Evolutionary conservation across 1,140 invertebrate genomes (phyloP).

Genomic region (Drosophila oshimai): DNA sequence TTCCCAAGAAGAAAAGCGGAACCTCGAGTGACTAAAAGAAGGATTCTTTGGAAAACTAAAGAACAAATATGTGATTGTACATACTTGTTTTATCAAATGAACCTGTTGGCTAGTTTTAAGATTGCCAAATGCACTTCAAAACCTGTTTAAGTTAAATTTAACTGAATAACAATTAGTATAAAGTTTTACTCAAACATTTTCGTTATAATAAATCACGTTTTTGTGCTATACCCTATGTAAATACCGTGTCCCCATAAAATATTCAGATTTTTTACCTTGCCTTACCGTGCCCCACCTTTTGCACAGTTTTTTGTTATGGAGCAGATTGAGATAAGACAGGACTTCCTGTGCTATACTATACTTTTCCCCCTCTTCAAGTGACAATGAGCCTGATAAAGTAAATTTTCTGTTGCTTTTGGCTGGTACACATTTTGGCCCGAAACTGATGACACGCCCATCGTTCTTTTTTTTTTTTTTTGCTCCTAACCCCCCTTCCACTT

Average conservation of each 20-base stretch:
- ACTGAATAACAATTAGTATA: not conserved
- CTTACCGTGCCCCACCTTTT: not conserved
- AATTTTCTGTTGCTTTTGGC: slow-evolving; percentile 8
- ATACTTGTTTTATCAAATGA: no score
- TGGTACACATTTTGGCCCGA: slow-evolving; percentile 5
- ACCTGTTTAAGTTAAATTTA: no score
- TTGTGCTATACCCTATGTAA: not conserved
- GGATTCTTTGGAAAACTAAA: not conserved
- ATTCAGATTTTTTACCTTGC: not conserved
- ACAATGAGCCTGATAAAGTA: slow-evolving; percentile 37
- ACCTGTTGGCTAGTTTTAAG: no score
- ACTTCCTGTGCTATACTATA: not conserved
- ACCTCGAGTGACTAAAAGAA: not conserved
- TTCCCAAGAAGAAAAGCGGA: not conserved
- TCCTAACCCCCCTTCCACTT: not conserved
- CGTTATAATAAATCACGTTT: not conserved
- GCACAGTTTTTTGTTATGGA: not conserved
- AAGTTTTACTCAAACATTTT: no score
- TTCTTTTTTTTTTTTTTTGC: no score
- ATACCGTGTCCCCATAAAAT: not conserved
- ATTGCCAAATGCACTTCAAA: no score
- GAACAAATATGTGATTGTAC: not conserved
- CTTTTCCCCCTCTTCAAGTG: not conserved
- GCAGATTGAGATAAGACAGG: slow-evolving; percentile 21
- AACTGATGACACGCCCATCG: slow-evolving; percentile 37